Base-by-base conservation (phyloP, 2,797 vertebrate genomes). In the Sebastiscus tertius region DNA sequence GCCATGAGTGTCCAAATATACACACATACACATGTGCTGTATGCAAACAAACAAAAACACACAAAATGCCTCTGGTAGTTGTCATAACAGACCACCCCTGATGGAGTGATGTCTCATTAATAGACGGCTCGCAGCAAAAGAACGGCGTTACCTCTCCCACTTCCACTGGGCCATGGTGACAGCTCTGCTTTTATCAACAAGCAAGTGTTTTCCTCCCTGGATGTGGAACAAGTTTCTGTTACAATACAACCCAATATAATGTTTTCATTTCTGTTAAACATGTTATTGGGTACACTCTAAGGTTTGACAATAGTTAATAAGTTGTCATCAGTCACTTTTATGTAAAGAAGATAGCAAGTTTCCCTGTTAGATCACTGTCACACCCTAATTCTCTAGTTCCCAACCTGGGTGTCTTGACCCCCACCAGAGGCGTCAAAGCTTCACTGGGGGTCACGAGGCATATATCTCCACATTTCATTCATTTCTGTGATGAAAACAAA, bases 41-140 rank as follows among this genome's bases (percentile, higher is more conserved):
- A 56, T 27, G 81, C 71, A 85, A 72, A 82, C 67, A 87, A 79
- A 84, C 68, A 81, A 55, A 81, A 61, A 29, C 4, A 59, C 79
- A 77, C 54, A 63, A 60, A 85, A 76, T 77, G 90, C 91, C 91
- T 85, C 85, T 65, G 89, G 89, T 92, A 85, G 85, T 88, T 93
- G 92, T 94, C 91, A 92, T 90, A 89, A 86, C 85, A 85, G 70
- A 81, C 88, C 84, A 81, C 71, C 80, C 61, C 83, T 84, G 92
- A 92, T 88, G 71, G 90, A 93, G 82, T 88, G 89, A 92, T 88
- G 91, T 85, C 88, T 94, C 90, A 92, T 93, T 93, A 94, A 88
- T 87, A 86, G 88, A 85, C 33, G 16, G 87, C 91, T 90, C 42
- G 82, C 82, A 93, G 93, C 88, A 81, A 88, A 79, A 83, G 79